Conservation (phyloP, 2,797 vertebrate genomes). For the Urocyon cinereoargenteus region DNA sequence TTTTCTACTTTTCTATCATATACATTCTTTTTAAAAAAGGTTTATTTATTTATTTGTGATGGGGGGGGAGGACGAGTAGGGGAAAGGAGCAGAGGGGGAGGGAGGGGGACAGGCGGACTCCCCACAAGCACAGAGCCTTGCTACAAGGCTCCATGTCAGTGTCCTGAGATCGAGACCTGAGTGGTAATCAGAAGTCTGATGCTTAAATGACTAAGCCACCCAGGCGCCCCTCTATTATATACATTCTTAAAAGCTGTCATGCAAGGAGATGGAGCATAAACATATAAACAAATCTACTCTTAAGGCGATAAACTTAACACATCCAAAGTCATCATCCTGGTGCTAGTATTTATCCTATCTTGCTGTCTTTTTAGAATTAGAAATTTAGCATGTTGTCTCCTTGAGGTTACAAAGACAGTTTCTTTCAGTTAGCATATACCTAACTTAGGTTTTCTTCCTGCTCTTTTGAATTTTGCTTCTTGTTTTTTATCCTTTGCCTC, state of each 20-base stretch:
- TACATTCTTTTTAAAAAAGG: not conserved
- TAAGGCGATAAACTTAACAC: not conserved
- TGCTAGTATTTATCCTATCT: not conserved
- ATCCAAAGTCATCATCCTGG: not conserved
- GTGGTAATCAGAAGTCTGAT: not conserved
- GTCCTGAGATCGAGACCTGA: not conserved
- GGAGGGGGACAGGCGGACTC: not conserved
- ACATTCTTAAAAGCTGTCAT: not conserved
- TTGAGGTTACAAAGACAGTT: not conserved
- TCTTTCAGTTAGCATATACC: not conserved
- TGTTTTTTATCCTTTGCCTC: not conserved
- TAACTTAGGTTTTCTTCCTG: conserved; percentile 22
- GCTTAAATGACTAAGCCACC: not conserved
- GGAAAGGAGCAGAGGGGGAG: not conserved
- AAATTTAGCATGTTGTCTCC: not conserved
- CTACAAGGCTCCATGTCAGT: not conserved
- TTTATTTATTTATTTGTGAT: too few relatives aligned
- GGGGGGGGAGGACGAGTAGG: too few relatives aligned
- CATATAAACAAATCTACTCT: not conserved
- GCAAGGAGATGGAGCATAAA: not conserved
- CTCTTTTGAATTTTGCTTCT: conserved; percentile 12
- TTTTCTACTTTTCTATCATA: not conserved
- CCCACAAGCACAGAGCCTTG: not conserved
- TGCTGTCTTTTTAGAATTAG: not conserved
- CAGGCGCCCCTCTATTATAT: not conserved